Evolutionary conservation across 1,140 invertebrate genomes (phyloP).

Genomic region (Cherax destructor): DNA sequence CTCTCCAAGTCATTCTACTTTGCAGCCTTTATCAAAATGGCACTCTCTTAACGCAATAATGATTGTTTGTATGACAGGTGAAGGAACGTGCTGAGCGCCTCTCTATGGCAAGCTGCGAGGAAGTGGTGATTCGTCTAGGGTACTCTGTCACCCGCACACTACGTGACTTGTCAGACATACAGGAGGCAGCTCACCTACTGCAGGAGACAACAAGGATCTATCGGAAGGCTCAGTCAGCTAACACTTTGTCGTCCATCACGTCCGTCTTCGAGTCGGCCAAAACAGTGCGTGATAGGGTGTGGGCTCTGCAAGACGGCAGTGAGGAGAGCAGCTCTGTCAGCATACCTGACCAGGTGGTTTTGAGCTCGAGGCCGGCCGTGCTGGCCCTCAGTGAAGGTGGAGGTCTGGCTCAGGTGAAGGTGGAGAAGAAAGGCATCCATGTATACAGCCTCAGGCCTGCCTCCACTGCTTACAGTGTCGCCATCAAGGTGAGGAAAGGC

Average conservation of each 20-base stretch:
- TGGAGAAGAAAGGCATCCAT: slow-evolving; percentile 50
- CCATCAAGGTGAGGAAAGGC: slow-evolving; percentile 48
- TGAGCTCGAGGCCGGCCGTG: neutral
- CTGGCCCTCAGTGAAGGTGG: slow-evolving; percentile 46
- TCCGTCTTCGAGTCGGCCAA: slow-evolving; percentile 36
- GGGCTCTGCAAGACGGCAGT: neutral
- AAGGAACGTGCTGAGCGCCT: slow-evolving; percentile 18
- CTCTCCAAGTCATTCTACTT: too few relatives aligned
- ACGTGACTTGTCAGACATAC: slow-evolving; percentile 24
- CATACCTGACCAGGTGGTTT: too few relatives aligned
- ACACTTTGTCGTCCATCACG: slow-evolving; percentile 17
- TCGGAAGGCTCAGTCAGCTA: neutral
- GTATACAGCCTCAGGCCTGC: slow-evolving; percentile 26
- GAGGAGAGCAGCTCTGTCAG: neutral
- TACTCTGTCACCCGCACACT: neutral
- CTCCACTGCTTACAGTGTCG: slow-evolving; percentile 51
- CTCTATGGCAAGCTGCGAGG: neutral
- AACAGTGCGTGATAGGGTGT: slow-evolving; percentile 1
- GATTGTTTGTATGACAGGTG: slow-evolving; percentile 5
- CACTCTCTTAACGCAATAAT: neutral
- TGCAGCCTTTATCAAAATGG: too few relatives aligned
- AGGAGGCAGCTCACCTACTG: slow-evolving; percentile 43
- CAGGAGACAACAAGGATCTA: slow-evolving; percentile 17
- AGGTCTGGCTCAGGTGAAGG: slow-evolving; percentile 35
- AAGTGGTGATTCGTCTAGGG: neutral